Conservation (phyloP, 1,140 invertebrate species). For the Nomia melanderi region DNA sequence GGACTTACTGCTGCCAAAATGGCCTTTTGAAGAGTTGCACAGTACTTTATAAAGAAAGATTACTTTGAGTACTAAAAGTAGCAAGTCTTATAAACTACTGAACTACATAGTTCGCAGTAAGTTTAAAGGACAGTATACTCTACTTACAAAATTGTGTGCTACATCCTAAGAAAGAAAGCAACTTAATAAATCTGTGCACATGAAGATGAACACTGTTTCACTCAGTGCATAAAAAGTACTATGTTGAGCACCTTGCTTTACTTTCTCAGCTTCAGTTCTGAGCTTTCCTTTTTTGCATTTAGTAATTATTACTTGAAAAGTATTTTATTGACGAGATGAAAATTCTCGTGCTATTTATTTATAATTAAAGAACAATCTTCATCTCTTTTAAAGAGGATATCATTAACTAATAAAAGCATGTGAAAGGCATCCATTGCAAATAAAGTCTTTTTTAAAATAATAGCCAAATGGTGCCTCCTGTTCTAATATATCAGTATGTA, state of each 20-base stretch:
- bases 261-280: neutral
- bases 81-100: conserved; percentile 13
- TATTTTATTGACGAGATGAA: conserved; percentile 9
- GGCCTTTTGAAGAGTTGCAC: conserved; percentile 14
- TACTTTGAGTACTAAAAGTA: conserved; percentile 14
- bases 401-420: conserved; percentile 5
- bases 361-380: neutral
- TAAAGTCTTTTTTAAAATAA: conserved; percentile 30
- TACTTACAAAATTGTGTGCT: conserved; percentile 32
- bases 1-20: conserved; percentile 31
- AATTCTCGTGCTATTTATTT: conserved; percentile 33
- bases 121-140: conserved; percentile 7
- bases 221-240: conserved; percentile 24
- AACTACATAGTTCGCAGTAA: conserved; percentile 17
- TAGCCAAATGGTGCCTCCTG: neutral
- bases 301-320: conserved; percentile 23
- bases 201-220: neutral
- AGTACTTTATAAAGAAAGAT: conserved; percentile 18
- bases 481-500: neutral
- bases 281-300: neutral
- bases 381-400: neutral
- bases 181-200: conserved; percentile 29
- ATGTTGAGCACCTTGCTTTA: conserved; percentile 10
- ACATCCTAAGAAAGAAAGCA: conserved; percentile 25
- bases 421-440: neutral